A percentile compares a stretch with the other conserved stretches of the same genome.
Evolutionary conservation across 2,113 vertebrate genomes (phyloP).

Genomic region (Crypturellus undulatus): DNA sequence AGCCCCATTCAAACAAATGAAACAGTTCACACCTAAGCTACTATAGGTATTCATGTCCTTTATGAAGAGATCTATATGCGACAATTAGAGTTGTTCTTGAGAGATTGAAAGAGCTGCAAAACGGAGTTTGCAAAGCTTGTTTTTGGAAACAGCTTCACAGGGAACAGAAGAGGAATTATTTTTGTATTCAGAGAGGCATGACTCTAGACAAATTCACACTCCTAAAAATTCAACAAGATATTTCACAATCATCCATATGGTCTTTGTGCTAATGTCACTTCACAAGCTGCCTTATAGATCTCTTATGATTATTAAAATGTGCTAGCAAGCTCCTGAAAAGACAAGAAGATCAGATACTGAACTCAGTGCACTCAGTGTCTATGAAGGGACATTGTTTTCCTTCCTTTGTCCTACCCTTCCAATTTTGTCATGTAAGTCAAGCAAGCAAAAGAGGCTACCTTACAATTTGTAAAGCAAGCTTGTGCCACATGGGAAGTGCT

Average conservation of each 20-base stretch:
- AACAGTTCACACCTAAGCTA: neutral
- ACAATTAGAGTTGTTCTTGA: neutral
- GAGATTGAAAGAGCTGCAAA: neutral
- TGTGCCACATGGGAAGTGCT: neutral
- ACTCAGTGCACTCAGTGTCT: neutral
- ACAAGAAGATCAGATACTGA: conserved; percentile 67
- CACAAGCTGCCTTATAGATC: conserved; percentile 70
- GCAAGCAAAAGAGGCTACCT: conserved; percentile 15
- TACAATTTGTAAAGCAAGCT: neutral
- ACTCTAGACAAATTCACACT: conserved; percentile 67
- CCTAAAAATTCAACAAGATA: conserved; percentile 69
- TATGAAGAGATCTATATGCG: neutral
- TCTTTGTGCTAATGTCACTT: conserved; percentile 71
- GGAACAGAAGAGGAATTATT: conserved; percentile 67
- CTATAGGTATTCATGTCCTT: neutral
- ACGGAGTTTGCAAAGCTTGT: neutral
- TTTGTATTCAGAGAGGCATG: conserved; percentile 57
- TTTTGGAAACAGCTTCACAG: conserved; percentile 8
- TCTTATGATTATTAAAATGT: conserved; percentile 70
- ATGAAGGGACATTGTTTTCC: neutral
- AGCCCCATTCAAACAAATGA: neutral
- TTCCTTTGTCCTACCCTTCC: conserved; percentile 10
- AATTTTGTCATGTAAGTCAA: neutral
- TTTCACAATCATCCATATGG: conserved; percentile 74
- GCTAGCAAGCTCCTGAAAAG: conserved; percentile 56